phyloP scores from a whole-genome alignment of 2,113 vertebrate genomes.

The Daphoenositta chrysoptera region DNA sequence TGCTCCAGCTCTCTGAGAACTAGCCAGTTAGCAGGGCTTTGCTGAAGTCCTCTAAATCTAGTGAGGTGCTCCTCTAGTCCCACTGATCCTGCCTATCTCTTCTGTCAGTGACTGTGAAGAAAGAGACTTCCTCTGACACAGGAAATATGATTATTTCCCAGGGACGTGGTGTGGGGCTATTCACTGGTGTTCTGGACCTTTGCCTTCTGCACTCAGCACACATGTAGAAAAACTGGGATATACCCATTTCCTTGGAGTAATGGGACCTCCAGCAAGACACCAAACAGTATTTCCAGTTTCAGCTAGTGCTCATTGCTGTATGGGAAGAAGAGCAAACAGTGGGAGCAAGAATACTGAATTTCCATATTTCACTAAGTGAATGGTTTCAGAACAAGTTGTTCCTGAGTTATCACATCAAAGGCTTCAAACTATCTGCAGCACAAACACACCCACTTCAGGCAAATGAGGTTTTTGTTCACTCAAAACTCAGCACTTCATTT shows the following conservation, averaged over 20 bases:
- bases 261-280: background rate
- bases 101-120: background rate
- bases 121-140: background rate
- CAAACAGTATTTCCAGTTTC: background rate
- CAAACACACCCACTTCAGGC: constrained; percentile 42
- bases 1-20: background rate
- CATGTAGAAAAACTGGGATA: background rate
- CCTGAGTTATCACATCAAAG: background rate
- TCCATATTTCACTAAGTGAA: background rate
- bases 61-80: background rate
- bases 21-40: background rate
- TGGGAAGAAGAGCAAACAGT: background rate
- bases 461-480: constrained; percentile 52
- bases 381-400: constrained; percentile 40
- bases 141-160: background rate
- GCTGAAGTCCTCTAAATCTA: background rate
- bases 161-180: background rate
- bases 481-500: constrained; percentile 32
- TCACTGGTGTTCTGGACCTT: background rate
- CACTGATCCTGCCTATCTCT: background rate
- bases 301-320: background rate
- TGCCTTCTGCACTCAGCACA: background rate
- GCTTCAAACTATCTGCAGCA: constrained; percentile 36
- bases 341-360: background rate
- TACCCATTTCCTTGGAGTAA: background rate